Base-by-base conservation (phyloP, 2,888 invertebrate genomes). In the Idaea dimidiata region DNA sequence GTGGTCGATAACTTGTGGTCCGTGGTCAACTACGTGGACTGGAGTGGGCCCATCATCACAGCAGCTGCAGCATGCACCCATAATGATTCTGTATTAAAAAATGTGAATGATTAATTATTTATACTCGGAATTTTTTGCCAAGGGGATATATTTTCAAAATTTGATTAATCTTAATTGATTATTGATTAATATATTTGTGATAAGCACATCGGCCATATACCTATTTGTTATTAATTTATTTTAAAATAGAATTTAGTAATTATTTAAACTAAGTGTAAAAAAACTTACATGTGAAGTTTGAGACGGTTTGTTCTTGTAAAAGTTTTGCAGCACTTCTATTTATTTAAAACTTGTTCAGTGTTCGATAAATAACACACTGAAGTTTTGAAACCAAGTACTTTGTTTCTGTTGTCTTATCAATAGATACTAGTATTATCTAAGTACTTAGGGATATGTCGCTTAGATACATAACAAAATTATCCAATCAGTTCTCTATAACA, bases 11-110 rank as follows among this genome's bases (percentile, higher is more conserved):
- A 43, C 6, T 1, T 55, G 54, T 6, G 78, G 72, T 1, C 71
- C 73, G 16, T 77, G 65, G 14, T 81, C 79, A 1, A 81, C 66
- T 0, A 81, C 66, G 62, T 75, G 70, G 4, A 74, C 78, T 4
- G 71, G 70, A n/a, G 66, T 74, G 0, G 66, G 68, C 0, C 76
- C 79, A 5, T 64, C 75, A n/a, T 74, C 72, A 58, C 80, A 77
- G 59, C 80, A 77, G 66, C 83, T 77, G 58, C 78, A 76, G 71
- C 86, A 84, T 18, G 66, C 55, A 33, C 87, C 87, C 87, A 87
- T 87, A 3, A 24, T 24, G 63, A 59, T 70, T 64, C 53, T 59
- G 31, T 16, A 56, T 75, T 72, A 59, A 60, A 77, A 68, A 31
- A 57, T 24, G 65, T 18, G 57, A 57, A 57, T 58, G 16, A 24